Evolutionary conservation across 2,888 invertebrate species (phyloP).

Genomic region (Therioaphis trifolii): DNA sequence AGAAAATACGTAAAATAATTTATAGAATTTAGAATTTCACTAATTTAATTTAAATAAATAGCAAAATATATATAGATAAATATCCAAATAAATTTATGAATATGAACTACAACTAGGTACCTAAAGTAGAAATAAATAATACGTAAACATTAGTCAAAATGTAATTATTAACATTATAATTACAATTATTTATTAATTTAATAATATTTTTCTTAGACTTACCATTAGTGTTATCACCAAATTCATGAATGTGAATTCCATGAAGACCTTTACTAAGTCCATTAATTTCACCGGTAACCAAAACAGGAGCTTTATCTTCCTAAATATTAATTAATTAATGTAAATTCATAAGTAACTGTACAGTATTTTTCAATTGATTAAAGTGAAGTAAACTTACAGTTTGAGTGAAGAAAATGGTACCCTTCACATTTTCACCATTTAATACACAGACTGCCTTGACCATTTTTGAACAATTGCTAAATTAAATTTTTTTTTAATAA

Average conservation of each 20-base stretch:
- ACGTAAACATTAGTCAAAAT: too few relatives aligned
- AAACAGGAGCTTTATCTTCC: constrained; percentile 77
- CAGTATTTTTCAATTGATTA: neutral
- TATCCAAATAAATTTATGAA: too few relatives aligned
- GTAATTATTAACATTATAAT: too few relatives aligned
- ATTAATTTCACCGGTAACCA: constrained; percentile 83
- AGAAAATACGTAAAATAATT: too few relatives aligned
- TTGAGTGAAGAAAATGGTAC: constrained; percentile 85
- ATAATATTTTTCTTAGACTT: too few relatives aligned
- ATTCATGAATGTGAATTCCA: constrained; percentile 96
- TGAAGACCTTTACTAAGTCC: constrained; percentile 77
- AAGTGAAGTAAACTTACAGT: constrained; percentile 72
- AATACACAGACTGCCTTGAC: constrained; percentile 88
- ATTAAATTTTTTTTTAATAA: too few relatives aligned
- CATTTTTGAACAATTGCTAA: constrained; percentile 22
- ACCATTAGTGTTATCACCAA: constrained; percentile 93
- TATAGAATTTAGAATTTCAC: too few relatives aligned
- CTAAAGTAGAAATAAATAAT: too few relatives aligned
- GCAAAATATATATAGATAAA: too few relatives aligned
- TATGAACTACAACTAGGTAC: too few relatives aligned
- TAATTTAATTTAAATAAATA: too few relatives aligned
- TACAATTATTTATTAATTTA: too few relatives aligned
- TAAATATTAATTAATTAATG: constrained; percentile 68
- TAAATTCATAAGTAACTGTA: neutral
- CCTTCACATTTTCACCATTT: constrained; percentile 82